These are phyloP conservation scores for Xylota sylvarum DNA, from an alignment of 2,888 invertebrate species.

Conservation along the genomic window DNA sequence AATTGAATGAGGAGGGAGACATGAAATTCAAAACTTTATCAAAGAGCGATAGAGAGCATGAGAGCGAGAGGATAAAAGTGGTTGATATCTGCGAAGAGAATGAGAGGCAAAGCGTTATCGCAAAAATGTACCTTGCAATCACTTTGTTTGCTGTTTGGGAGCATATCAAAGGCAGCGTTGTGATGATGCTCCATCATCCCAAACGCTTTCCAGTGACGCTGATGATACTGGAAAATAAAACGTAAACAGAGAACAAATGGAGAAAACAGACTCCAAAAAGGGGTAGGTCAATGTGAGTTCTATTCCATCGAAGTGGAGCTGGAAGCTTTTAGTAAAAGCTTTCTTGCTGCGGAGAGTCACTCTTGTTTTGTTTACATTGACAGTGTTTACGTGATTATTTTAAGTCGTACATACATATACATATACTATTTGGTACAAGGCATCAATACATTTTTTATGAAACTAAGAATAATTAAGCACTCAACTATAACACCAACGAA, in stretches of 20 bases:
- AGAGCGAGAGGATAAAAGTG: slow-evolving; percentile 33
- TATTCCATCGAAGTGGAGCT: not conserved
- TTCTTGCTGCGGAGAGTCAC: not conserved
- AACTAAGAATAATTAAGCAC: no score
- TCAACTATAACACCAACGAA: no score
- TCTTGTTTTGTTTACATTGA: slow-evolving; percentile 39
- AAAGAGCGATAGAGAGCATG: slow-evolving; percentile 11
- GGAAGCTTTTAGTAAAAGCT: slow-evolving; percentile 59
- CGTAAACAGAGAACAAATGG: slow-evolving; percentile 68
- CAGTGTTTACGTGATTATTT: slow-evolving; percentile 34
- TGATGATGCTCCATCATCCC: slow-evolving; percentile 25
- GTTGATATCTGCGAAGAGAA: slow-evolving; percentile 36
- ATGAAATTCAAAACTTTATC: slow-evolving; percentile 9
- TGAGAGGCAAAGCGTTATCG: slow-evolving; percentile 52
- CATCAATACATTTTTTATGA: no score
- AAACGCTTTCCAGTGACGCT: slow-evolving; percentile 54
- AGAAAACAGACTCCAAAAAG: slow-evolving; percentile 12
- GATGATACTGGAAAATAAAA: slow-evolving; percentile 56
- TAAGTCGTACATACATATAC: not conserved
- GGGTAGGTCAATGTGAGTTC: slow-evolving; percentile 46
- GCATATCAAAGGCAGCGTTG: slow-evolving; percentile 31
- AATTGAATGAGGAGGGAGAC: slow-evolving; percentile 59
- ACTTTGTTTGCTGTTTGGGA: slow-evolving; percentile 49
- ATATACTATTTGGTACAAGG: no score
- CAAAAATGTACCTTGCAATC: slow-evolving; percentile 59